Evolutionary conservation across 2,113 vertebrate genomes (phyloP).

Genomic region (Microcebus griseorufus): DNA sequence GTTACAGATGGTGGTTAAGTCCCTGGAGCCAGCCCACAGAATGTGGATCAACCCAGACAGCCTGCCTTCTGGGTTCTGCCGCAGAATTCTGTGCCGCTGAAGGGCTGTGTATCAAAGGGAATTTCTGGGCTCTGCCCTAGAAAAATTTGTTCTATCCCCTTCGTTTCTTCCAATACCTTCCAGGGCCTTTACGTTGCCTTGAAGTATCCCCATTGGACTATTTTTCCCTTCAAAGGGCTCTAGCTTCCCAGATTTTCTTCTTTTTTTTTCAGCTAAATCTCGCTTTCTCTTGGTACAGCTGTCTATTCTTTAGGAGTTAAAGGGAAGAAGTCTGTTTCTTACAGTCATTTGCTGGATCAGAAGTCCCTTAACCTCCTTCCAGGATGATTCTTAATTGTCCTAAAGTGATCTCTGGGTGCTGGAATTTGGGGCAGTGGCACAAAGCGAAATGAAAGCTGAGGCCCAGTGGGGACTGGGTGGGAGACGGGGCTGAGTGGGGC

Average conservation of each 20-base stretch:
- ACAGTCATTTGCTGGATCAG: background rate
- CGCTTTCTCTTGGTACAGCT: background rate
- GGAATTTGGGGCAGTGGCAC: background rate
- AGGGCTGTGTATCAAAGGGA: background rate
- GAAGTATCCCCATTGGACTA: background rate
- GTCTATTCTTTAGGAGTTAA: background rate
- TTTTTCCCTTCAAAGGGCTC: background rate
- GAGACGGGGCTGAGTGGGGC: background rate
- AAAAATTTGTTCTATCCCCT: background rate
- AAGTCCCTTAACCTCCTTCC: background rate
- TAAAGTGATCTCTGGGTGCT: background rate
- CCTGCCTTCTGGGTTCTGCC: background rate
- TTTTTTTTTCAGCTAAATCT: background rate
- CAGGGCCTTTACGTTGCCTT: background rate
- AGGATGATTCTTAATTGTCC: background rate
- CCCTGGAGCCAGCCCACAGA: background rate
- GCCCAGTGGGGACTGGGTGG: fast-evolving
- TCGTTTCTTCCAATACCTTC: background rate
- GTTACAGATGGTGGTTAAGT: background rate
- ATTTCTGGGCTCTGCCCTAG: background rate
- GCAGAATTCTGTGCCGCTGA: background rate
- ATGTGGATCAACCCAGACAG: background rate
- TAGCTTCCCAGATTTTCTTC: background rate
- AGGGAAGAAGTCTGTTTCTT: background rate
- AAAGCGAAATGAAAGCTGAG: background rate